phyloP scores from a whole-genome alignment of 2,888 invertebrate genomes.

The Anticlea derivata region DNA sequence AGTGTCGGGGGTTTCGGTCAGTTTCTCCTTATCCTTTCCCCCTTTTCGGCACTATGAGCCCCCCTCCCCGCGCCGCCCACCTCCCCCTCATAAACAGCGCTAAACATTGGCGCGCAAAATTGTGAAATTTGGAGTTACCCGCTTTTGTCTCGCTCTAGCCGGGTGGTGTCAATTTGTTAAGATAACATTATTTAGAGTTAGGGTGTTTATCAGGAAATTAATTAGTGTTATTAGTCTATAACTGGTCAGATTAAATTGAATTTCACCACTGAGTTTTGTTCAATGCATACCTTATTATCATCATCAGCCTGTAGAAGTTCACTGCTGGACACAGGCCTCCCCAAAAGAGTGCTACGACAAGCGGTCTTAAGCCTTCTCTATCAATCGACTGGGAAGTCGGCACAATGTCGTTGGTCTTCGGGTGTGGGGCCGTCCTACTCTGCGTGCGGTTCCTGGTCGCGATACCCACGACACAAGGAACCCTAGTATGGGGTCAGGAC shows the following conservation, averaged over 20 bases:
- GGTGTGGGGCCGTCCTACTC: too few species aligned
- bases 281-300: too few species aligned
- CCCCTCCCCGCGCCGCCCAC: slow-evolving; percentile 42
- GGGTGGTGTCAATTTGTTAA: slow-evolving; percentile 72
- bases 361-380: too few species aligned
- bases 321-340: too few species aligned
- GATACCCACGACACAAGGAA: too few species aligned
- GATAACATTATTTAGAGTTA: slow-evolving; percentile 65
- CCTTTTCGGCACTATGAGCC: slow-evolving; percentile 70
- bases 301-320: too few species aligned
- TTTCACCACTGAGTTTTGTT: background rate
- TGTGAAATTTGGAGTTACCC: slow-evolving; percentile 70
- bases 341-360: too few species aligned
- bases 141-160: slow-evolving; percentile 61
- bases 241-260: background rate
- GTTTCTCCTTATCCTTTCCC: slow-evolving; percentile 73
- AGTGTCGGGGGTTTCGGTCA: slow-evolving; percentile 71
- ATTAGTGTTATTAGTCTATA: slow-evolving; percentile 3
- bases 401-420: too few species aligned
- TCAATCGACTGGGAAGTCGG: too few species aligned
- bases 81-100: slow-evolving; percentile 72
- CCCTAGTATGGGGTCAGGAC: too few species aligned
- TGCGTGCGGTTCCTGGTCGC: too few species aligned
- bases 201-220: slow-evolving; percentile 59
- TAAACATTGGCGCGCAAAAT: slow-evolving; percentile 75